Evolutionary conservation across 2,797 vertebrate genomes (phyloP).

Genomic region (Podargus strigoides): DNA sequence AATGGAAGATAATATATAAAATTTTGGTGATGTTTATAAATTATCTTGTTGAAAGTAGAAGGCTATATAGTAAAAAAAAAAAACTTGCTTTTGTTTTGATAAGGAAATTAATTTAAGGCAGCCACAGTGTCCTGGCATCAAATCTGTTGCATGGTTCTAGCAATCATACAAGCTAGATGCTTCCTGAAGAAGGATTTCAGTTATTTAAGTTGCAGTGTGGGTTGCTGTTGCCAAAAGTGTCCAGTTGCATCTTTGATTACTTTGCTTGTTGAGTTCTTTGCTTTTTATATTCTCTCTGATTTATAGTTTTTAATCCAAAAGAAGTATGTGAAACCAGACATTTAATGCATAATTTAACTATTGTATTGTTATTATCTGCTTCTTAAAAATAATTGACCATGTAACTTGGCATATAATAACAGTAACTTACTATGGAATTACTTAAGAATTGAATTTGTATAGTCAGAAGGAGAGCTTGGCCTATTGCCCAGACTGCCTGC

Average conservation of each 20-base stretch:
- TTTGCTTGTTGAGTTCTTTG: not conserved
- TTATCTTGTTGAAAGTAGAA: not conserved
- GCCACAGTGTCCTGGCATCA: not conserved
- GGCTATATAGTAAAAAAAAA: not conserved
- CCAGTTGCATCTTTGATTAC: not conserved
- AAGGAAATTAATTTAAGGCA: not conserved
- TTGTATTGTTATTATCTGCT: constrained; percentile 46
- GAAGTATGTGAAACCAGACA: not conserved
- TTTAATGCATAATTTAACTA: constrained; percentile 33
- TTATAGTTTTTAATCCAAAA: constrained; percentile 16
- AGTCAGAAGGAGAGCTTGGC: constrained; percentile 40
- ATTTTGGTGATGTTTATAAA: not conserved
- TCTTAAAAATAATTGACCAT: constrained; percentile 51
- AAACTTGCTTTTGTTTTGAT: not conserved
- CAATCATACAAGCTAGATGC: not conserved
- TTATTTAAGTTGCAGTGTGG: not conserved
- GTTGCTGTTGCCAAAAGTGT: not conserved
- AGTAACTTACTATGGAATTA: constrained; percentile 33
- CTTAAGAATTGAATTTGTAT: constrained; percentile 37
- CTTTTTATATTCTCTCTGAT: not conserved
- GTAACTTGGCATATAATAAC: constrained; percentile 39
- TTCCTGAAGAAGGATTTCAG: not conserved
- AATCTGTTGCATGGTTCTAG: not conserved
- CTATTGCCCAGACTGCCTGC: not conserved
- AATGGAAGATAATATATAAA: not conserved